A percentile compares a stretch with the other conserved stretches of the same genome.
These are phyloP conservation scores for Bothrops jararaca DNA, from an alignment of 2,113 vertebrate species.

Conservation along the genomic window DNA sequence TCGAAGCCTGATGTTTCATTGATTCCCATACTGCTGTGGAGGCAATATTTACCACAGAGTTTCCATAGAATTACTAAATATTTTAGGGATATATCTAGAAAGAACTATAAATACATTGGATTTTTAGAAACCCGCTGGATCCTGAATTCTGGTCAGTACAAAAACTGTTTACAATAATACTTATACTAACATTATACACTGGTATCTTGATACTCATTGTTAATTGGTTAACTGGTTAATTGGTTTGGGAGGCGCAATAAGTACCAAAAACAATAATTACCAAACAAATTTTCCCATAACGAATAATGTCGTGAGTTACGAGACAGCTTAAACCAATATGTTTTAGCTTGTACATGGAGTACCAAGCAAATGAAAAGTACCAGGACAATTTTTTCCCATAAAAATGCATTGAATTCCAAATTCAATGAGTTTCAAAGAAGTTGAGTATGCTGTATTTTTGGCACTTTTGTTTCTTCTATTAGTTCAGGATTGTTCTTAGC, in stretches of 20 bases:
- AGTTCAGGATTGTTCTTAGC: neutral
- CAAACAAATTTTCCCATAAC: too few relatives aligned
- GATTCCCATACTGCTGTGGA: neutral
- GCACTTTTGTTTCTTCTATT: neutral
- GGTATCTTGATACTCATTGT: too few relatives aligned
- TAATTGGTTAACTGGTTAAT: too few relatives aligned
- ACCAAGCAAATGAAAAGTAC: neutral
- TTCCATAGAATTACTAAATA: neutral
- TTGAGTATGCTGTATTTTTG: neutral
- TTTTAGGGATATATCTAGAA: neutral
- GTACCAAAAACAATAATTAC: too few relatives aligned
- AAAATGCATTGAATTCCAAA: neutral
- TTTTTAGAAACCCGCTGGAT: neutral
- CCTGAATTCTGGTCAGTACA: neutral
- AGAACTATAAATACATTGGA: neutral
- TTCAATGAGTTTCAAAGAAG: neutral
- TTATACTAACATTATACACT: neutral
- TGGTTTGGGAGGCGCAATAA: too few relatives aligned
- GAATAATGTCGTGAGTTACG: too few relatives aligned
- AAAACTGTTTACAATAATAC: neutral
- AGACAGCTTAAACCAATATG: too few relatives aligned
- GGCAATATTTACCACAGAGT: neutral
- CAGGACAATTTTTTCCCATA: too few relatives aligned
- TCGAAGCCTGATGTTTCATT: neutral
- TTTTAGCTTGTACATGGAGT: neutral